A percentile compares a stretch with the other conserved stretches of the same genome.
Conservation (phyloP, 2,113 vertebrate species). For the Notothenia coriiceps region DNA sequence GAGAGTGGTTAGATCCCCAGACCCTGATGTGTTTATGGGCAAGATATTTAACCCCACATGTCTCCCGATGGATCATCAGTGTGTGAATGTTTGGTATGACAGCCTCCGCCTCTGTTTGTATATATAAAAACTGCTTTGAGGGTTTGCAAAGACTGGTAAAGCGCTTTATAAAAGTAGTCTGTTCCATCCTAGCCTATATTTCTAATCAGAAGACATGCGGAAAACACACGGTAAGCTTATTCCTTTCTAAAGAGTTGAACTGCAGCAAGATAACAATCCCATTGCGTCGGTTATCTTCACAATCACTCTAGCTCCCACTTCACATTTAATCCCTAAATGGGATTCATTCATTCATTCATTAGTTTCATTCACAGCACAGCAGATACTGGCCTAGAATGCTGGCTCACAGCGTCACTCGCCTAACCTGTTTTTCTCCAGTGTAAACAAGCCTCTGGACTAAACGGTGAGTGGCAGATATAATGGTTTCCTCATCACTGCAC, state of each 20-base stretch:
- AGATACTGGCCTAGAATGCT: conserved; percentile 44
- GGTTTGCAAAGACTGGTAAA: too few relatives aligned
- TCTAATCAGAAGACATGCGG: conserved; percentile 28
- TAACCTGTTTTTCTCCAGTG: conserved; percentile 46
- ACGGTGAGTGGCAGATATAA: conserved; percentile 56
- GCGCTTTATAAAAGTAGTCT: too few relatives aligned
- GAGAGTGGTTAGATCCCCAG: too few relatives aligned
- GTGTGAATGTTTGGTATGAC: too few relatives aligned
- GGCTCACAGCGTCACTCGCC: conserved; percentile 47
- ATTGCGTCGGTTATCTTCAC: conserved; percentile 52
- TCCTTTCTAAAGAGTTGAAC: conserved; percentile 52
- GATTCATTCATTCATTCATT: conserved; percentile 37
- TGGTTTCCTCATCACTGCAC: conserved; percentile 40
- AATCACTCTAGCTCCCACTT: conserved; percentile 60
- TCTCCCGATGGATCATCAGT: too few relatives aligned
- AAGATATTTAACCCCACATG: too few relatives aligned
- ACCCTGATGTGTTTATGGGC: too few relatives aligned
- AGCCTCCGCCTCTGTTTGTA: too few relatives aligned
- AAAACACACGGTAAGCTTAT: conserved; percentile 35
- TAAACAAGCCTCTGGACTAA: conserved; percentile 59
- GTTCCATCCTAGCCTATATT: conserved; percentile 9
- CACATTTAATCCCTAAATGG: conserved; percentile 65
- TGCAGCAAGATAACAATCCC: conserved; percentile 54
- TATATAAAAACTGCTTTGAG: too few relatives aligned
- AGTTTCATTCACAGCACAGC: conserved; percentile 54